These are phyloP conservation scores for Leucosticte australis DNA, from an alignment of 2,113 vertebrate species.

Conservation along the genomic window DNA sequence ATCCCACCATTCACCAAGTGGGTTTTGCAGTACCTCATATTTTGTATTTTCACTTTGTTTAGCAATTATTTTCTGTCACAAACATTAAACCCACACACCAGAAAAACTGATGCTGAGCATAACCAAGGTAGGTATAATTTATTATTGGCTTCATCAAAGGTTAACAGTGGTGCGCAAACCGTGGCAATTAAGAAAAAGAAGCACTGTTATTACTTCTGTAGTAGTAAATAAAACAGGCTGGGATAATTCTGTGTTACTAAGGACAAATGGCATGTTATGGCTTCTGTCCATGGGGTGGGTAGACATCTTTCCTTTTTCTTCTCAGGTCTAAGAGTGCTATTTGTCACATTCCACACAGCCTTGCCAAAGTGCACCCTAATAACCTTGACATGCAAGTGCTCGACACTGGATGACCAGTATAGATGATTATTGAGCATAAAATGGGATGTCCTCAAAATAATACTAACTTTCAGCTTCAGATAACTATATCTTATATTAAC, in stretches of 20 bases:
- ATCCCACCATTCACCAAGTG: neutral
- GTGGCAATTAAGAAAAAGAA: neutral
- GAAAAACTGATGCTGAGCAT: neutral
- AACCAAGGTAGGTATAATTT: neutral
- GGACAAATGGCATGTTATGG: neutral
- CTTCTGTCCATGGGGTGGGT: neutral
- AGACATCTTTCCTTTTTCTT: neutral
- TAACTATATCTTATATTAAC: too few relatives aligned
- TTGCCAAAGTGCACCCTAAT: neutral
- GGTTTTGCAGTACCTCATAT: neutral
- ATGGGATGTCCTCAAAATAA: neutral
- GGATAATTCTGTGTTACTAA: neutral
- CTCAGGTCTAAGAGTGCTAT: neutral
- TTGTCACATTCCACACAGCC: neutral
- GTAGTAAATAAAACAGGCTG: neutral
- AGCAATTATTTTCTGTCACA: neutral
- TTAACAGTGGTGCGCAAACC: neutral
- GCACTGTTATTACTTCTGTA: neutral
- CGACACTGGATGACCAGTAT: neutral
- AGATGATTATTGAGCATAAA: neutral
- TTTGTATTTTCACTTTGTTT: neutral
- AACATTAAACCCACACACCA: neutral
- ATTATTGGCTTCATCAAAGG: neutral
- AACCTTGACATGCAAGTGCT: neutral
- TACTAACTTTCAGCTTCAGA: neutral